These are phyloP conservation scores for Parauchenoglanis punctatus DNA, from an alignment of 2,797 vertebrate genomes.

Conservation along the genomic window DNA sequence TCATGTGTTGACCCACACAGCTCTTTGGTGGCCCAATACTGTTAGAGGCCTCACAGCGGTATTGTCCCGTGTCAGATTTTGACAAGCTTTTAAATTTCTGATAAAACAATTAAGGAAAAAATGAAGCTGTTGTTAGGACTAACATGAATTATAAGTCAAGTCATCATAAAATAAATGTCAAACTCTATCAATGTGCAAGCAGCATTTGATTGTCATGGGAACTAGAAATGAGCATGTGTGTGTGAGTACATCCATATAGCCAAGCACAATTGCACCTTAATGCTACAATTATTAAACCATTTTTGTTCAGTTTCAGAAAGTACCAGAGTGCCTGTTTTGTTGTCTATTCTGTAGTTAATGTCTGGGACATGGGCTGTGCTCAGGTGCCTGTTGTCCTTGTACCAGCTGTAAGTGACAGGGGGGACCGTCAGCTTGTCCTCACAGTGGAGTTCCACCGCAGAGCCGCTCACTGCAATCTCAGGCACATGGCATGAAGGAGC, in stretches of 20 bases:
- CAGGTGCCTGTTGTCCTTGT: constrained; percentile 85
- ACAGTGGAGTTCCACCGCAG: constrained; percentile 84
- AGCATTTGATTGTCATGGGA: neutral
- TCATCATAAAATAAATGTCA: neutral
- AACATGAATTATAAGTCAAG: neutral
- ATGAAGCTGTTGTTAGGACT: neutral
- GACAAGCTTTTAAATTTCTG: constrained; percentile 76
- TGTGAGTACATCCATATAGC: neutral
- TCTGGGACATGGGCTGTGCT: constrained; percentile 66
- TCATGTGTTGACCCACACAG: constrained; percentile 71
- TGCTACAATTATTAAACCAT: neutral
- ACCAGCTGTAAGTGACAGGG: constrained; percentile 88
- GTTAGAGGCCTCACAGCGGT: constrained; percentile 75
- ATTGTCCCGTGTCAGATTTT: constrained; percentile 70
- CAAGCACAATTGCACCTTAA: neutral
- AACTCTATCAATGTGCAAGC: neutral
- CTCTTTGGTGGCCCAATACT: constrained; percentile 73
- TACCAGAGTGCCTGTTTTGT: constrained; percentile 72
- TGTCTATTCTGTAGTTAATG: constrained; percentile 80
- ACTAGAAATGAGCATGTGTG: neutral
- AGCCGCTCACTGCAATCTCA: constrained; percentile 81
- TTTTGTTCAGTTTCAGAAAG: neutral
- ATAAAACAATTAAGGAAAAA: constrained; percentile 52
- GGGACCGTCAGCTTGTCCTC: constrained; percentile 87
- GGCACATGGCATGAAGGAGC: constrained; percentile 87